Evolutionary conservation across 2,113 vertebrate species (phyloP).

Genomic region (Hippotragus niger): DNA sequence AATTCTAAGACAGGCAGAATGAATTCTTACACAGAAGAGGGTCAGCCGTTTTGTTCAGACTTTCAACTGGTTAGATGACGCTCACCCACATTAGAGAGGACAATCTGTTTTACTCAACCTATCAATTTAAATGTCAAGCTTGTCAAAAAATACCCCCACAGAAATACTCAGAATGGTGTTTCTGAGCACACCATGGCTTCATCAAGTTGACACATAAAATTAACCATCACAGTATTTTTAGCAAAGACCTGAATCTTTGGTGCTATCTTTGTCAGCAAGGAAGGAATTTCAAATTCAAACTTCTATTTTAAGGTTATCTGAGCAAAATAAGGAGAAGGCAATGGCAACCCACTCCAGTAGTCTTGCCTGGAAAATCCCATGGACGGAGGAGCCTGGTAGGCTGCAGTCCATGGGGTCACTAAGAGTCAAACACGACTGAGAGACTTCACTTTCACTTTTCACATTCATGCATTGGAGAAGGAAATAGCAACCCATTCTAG

Average conservation of each 20-base stretch:
- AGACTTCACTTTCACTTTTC: not conserved
- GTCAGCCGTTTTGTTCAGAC: not conserved
- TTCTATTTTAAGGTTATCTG: constrained; percentile 25
- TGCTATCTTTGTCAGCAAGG: not conserved
- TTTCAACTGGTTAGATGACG: not conserved
- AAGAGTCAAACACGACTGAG: not conserved
- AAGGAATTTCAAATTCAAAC: constrained; percentile 9
- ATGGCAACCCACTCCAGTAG: not conserved
- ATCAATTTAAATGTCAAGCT: not conserved
- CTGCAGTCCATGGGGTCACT: not conserved
- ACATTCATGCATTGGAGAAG: not conserved
- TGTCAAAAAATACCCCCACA: not conserved
- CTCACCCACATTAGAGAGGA: not conserved
- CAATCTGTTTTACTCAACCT: not conserved
- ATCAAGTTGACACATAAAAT: not conserved
- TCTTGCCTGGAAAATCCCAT: not conserved
- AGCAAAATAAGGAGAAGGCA: not conserved
- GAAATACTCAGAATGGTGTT: not conserved
- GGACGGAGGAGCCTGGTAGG: not conserved
- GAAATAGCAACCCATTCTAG: not conserved
- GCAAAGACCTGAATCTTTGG: not conserved
- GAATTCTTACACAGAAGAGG: not conserved
- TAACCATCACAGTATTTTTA: not conserved
- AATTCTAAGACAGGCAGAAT: not conserved
- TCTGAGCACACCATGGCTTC: not conserved